A percentile compares a stretch with the other conserved stretches of the same genome.
phyloP scores from a whole-genome alignment of 2,888 invertebrate species.

The Acronicta alni region DNA sequence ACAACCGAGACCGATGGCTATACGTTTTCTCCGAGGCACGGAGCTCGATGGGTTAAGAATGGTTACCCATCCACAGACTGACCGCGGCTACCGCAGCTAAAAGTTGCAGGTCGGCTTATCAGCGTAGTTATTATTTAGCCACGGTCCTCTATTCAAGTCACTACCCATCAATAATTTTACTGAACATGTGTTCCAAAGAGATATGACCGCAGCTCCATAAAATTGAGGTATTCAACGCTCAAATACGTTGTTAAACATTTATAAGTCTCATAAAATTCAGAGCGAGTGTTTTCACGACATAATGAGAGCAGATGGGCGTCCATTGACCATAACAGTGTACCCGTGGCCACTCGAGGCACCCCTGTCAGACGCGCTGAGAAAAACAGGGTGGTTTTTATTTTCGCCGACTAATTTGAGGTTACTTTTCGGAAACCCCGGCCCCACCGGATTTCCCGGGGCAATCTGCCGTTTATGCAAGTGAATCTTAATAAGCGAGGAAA shows the following conservation, averaged over 20 bases:
- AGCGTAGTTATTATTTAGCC: conserved; percentile 3
- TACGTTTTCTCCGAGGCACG: too few species aligned
- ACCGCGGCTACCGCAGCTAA: too few species aligned
- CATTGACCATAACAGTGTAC: conserved; percentile 69
- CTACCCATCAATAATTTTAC: conserved; percentile 19
- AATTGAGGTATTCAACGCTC: conserved; percentile 24
- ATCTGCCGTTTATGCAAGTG: conserved; percentile 54
- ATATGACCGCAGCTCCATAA: conserved; percentile 31
- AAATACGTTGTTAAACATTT: conserved; percentile 65
- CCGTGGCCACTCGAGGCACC: conserved; percentile 69
- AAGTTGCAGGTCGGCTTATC: too few species aligned
- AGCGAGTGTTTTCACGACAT: conserved; percentile 69
- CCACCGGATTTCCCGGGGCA: conserved; percentile 64
- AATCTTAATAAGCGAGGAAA: conserved; percentile 50
- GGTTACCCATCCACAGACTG: too few species aligned
- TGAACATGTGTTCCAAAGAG: conserved; percentile 33
- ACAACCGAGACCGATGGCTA: too few species aligned
- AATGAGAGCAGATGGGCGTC: conserved; percentile 71
- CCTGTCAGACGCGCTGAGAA: conserved; percentile 69
- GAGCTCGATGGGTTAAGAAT: too few species aligned
- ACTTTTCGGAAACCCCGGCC: conserved; percentile 63
- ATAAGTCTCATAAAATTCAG: conserved; percentile 67
- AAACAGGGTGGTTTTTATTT: conserved; percentile 74
- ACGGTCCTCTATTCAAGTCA: conserved; percentile 4
- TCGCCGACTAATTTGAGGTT: conserved; percentile 77